Base-by-base conservation (phyloP, 2,888 invertebrate genomes). In the Germaria angustata region DNA sequence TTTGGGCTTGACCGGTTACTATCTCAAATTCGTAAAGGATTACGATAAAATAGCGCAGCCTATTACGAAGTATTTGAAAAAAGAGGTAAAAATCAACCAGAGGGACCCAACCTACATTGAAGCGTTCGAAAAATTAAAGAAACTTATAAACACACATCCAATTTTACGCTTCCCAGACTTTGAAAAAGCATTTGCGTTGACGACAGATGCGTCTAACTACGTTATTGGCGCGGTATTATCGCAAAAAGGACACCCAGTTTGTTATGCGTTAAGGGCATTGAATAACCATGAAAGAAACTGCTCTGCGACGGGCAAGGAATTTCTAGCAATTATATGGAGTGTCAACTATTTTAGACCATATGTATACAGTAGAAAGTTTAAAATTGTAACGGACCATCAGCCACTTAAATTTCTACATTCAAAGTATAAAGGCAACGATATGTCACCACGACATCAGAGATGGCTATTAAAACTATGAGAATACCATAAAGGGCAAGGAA, bases 331-430 rank as follows among this genome's bases (percentile, higher is more conserved):
- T n/a, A n/a, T n/a, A n/a, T n/a, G n/a, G n/a, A 63, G 59, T 44
- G 69, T 63, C 2, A 63, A 69, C 32, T 78, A 71, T 36, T 69
- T 69, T 1, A 69, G 63, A 46, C 78, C 68, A 17, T 61, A 53
- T 51, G 46, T 78, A 22, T 69, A 69, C 13, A 69, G 78, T 0
- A 77, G 51, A 41, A 77, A 20, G 32, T 69, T 77, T 49, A 51
- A 53, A 72, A 72, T 81, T 44, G 8, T 71, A 3, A 77, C 72
- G 2, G 53, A 81, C 36, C 73, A 77, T 13, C 55, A 61, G 41
- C 72, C 80, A 39, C 76, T 76, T 13, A 81, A 81, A 65, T 57
- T 32, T n/a, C n/a, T n/a, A n/a, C 15, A 66, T 9, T 77, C 72
- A 53, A n/a, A n/a, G n/a, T 76, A 76, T 15, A 81, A 53, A 41